Percentiles rank a stretch among this genome's conserved stretches.
Conservation (phyloP, 2,888 invertebrate genomes). For the Chironomus tentans region DNA sequence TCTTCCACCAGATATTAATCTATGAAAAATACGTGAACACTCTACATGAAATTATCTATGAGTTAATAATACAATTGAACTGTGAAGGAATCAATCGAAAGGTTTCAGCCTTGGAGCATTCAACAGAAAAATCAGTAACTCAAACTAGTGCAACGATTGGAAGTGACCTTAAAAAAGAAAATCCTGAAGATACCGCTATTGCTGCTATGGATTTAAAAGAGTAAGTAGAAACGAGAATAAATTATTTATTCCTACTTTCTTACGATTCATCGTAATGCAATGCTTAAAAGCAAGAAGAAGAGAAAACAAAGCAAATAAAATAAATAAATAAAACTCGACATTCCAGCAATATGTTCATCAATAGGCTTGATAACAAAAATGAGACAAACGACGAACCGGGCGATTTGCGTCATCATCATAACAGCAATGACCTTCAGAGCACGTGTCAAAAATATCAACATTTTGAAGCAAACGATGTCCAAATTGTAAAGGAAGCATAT, state of each 20-base stretch:
- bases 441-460: background rate
- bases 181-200: background rate
- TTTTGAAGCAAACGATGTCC: too few species aligned
- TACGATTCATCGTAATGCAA: too few species aligned
- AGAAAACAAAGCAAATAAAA: too few species aligned
- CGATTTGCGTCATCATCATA: background rate
- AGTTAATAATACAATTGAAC: background rate
- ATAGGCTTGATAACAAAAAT: background rate
- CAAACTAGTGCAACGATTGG: background rate
- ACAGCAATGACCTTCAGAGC: background rate
- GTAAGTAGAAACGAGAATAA: background rate
- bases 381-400: background rate
- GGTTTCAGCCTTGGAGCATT: background rate
- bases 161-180: background rate
- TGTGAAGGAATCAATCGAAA: background rate
- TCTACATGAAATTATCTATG: background rate
- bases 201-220: background rate
- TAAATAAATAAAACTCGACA: background rate
- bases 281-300: too few species aligned
- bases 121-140: background rate
- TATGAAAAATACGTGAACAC: background rate
- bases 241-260: background rate
- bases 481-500: background rate
- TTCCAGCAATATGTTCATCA: background rate
- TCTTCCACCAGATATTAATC: background rate